A percentile compares a stretch with the other conserved stretches of the same genome.
phyloP scores from a whole-genome alignment of 2,888 invertebrate species.

The Tachina fera region DNA sequence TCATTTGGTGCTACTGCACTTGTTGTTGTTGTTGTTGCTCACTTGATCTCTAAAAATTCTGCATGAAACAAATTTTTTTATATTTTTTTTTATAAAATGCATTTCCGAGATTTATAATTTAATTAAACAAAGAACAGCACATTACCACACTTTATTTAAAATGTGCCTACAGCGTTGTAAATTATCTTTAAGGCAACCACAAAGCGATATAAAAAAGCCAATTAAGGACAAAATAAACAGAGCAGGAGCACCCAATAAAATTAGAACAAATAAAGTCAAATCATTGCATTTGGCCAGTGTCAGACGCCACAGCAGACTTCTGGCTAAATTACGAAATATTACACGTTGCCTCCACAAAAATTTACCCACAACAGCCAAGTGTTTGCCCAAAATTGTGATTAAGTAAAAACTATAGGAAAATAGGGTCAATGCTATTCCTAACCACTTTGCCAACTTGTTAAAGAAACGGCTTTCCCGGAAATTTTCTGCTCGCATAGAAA shows the following conservation, averaged over 20 bases:
- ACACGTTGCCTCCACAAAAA: conserved; percentile 72
- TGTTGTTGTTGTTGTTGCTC: conserved; percentile 20
- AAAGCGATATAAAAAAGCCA: conserved; percentile 74
- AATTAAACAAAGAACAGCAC: conserved; percentile 5
- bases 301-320: conserved; percentile 77
- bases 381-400: not conserved
- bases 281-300: conserved; percentile 77
- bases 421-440: not conserved
- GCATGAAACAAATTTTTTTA: not conserved
- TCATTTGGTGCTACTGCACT: not conserved
- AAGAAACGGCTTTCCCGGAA: conserved; percentile 50
- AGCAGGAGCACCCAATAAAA: conserved; percentile 74
- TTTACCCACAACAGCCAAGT: not conserved
- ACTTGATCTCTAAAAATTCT: conserved; percentile 27
- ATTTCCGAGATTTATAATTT: conserved; percentile 44
- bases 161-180: conserved; percentile 27
- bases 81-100: conserved; percentile 10
- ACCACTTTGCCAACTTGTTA: conserved; percentile 48
- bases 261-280: conserved; percentile 72
- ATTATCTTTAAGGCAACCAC: conserved; percentile 59
- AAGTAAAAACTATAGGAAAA: conserved; percentile 20
- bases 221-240: conserved; percentile 74
- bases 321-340: conserved; percentile 73
- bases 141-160: conserved; percentile 12
- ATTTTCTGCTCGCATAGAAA: conserved; percentile 28